Evolutionary conservation across 2,888 invertebrate genomes (phyloP), one percentile per base, ranked within the genome.

Genomic region (Furcula furcula): DNA sequence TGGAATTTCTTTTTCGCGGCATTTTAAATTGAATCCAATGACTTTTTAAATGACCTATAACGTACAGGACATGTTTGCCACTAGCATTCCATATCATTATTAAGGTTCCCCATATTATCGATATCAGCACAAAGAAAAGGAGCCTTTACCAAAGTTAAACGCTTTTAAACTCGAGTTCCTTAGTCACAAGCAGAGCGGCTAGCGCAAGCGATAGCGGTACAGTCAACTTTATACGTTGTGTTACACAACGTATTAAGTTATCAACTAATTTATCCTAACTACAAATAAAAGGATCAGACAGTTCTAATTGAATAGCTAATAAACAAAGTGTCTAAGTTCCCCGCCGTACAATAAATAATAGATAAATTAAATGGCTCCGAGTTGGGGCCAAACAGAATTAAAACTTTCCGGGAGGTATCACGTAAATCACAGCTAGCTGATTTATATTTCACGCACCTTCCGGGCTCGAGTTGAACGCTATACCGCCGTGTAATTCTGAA

Each of bases 391-490:
- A 81, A 80, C 76, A 75, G 74, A 82, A 82, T 81, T 83, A 81
- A 82, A 83, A 81, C 71, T 83, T 84, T 78, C 71, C 68, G 73
- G 73, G 56, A 71, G 69, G 71, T 65, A 75, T 72, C 75, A 68
- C 80, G 72, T 80, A 80, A 82, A 83, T 83, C 81, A 82, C 72
- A 63, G 70, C 58, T 57, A 66, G 57, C 69, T 83, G 79, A 83
- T 83, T 80, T 82, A 83, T 82, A 79, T 81, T 81, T 80, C 73
- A 82, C 76, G 78, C 81, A 79, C 76, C 77, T 75, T 71, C 60
- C 64, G 58, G 49, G 39, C 29, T 6, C 18, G 16, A 31, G 46
- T 36, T 46, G n/a, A n/a, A n/a, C n/a, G n/a, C 36, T 34, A 14
- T 26, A 44, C 44, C 53, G 44, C 44, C 53, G 44, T 44, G 40